Conservation (phyloP, 1,140 invertebrate genomes). For the Drosophila elegans region DNA sequence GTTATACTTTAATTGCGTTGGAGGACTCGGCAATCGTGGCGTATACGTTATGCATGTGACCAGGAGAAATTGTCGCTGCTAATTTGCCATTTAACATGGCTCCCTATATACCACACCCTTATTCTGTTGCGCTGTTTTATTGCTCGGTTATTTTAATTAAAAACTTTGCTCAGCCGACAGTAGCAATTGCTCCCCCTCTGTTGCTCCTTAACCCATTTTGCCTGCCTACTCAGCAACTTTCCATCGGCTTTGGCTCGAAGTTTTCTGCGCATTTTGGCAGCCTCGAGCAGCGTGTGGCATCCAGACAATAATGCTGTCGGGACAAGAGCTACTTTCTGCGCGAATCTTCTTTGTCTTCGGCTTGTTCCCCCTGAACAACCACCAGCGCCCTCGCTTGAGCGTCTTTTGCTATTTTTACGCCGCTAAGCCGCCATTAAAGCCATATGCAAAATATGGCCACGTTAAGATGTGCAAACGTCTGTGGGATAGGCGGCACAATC, state of each 20-base stretch:
- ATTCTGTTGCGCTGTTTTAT: slow-evolving; percentile 68
- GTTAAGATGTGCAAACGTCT: slow-evolving; percentile 33
- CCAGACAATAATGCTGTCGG: slow-evolving; percentile 66
- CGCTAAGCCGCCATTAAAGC: slow-evolving; percentile 75
- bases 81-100: slow-evolving; percentile 50
- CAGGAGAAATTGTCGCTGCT: slow-evolving; percentile 59
- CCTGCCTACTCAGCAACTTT: slow-evolving; percentile 9
- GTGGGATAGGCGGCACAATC: slow-evolving; percentile 14
- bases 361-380: neutral
- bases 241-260: slow-evolving; percentile 23
- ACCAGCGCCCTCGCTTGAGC: neutral
- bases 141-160: slow-evolving; percentile 82
- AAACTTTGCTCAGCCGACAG: slow-evolving; percentile 74
- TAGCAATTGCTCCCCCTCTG: slow-evolving; percentile 53
- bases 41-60: slow-evolving; percentile 51
- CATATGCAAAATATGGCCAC: slow-evolving; percentile 71
- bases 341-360: slow-evolving; percentile 54
- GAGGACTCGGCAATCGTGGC: slow-evolving; percentile 35
- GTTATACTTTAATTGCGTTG: slow-evolving; percentile 74
- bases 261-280: slow-evolving; percentile 57
- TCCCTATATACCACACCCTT: neutral
- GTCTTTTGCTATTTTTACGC: slow-evolving; percentile 79
- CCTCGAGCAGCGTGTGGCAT: slow-evolving; percentile 44
- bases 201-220: slow-evolving; percentile 9
- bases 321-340: slow-evolving; percentile 68